phyloP scores from a whole-genome alignment of 2,113 vertebrate species.

The Clinocottus analis region DNA sequence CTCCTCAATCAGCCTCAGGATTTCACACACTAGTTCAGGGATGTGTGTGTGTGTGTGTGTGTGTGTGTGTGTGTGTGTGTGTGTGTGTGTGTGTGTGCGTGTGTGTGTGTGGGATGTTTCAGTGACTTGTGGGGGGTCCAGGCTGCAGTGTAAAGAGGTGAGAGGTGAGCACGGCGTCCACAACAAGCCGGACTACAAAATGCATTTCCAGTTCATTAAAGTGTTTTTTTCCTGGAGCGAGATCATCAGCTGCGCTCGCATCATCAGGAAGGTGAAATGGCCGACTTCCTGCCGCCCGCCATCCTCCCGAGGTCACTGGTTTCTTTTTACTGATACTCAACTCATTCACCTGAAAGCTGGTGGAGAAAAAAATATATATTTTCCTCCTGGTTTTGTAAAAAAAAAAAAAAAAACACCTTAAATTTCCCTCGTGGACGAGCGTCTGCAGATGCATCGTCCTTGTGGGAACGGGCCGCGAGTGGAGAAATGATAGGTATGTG shows the following conservation, averaged over 20 bases:
- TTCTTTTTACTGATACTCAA: neutral
- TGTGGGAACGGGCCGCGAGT: neutral
- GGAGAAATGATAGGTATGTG: conserved; percentile 62
- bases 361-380: no score
- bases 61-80: conserved; percentile 34
- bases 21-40: conserved; percentile 76
- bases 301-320: neutral
- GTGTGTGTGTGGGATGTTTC: conserved; percentile 61
- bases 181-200: neutral
- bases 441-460: neutral
- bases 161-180: no score
- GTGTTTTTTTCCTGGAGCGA: no score
- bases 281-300: neutral
- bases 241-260: neutral
- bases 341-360: neutral
- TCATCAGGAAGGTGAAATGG: neutral
- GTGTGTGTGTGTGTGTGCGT: conserved; percentile 31
- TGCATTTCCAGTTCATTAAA: neutral
- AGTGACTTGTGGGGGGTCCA: conserved; percentile 72
- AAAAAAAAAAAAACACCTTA: no score
- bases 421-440: no score
- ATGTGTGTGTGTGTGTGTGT: conserved; percentile 54
- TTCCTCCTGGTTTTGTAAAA: no score
- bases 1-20: conserved; percentile 80
- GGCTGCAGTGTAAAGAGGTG: conserved; percentile 48